Evolutionary conservation across 2,888 invertebrate genomes (phyloP), one percentile per base, ranked within the genome.

Genomic region (Phytoseiulus persimilis): DNA sequence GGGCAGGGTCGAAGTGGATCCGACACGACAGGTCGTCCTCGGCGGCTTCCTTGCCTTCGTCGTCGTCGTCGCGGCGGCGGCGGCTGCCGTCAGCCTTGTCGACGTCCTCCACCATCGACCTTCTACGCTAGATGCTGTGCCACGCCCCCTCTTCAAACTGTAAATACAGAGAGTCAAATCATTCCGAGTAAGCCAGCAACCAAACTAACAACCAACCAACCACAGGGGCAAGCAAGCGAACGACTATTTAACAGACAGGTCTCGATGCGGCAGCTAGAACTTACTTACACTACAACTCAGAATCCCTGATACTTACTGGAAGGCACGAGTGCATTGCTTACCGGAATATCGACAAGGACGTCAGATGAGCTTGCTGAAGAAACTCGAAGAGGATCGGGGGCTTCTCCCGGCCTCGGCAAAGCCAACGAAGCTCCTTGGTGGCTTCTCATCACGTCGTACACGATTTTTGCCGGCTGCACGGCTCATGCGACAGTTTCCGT

Each of bases 21-120:
- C 65, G 65, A 65, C 65, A 65, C 65, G 65, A 65, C 65, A 65
- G 65, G 65, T 65, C 65, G 65, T 65, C 65, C 65, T 65, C 65
- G 65, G 28, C 18, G 65, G 65, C 65, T 14, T 65, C 65, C 65
- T 65, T 65, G 65, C 65, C 65, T 23, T 23, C 2, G 65, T 65
- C 65, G 65, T 28, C 28, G 65, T 65, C 46, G 46, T 46, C 28
- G 39, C 9, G 39, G 39, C 39, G 39, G 39, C 39, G 39, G 39
- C 39, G 5, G 28, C 23, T 65, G 65, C 65, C 65, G 5, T 65
- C 65, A 65, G 18, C 23, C 65, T 65, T 65, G 65, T 65, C 65
- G 65, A 65, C 65, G 65, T 65, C 65, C 65, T 65, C 65, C 65
- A 65, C 65, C 65, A 14, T 65, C 65, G 65, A 65, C 65, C 18